Evolutionary conservation across 2,797 vertebrate species (phyloP).

Genomic region (Natrix natrix): DNA sequence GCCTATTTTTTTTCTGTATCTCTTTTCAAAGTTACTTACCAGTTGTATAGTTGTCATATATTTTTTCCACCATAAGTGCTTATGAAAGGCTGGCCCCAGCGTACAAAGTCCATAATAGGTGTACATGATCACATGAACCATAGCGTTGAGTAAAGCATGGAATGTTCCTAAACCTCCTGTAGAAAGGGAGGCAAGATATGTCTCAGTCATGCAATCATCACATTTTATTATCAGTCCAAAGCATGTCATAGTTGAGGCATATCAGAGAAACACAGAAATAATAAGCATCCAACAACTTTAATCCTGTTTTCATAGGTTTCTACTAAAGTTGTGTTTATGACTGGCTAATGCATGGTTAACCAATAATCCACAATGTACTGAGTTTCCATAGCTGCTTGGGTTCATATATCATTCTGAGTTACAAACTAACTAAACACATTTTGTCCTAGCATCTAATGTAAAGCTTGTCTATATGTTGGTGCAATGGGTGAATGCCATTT

Average conservation of each 20-base stretch:
- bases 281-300: background rate
- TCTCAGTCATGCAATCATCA: background rate
- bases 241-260: background rate
- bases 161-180: slow-evolving; percentile 94
- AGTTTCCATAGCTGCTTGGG: background rate
- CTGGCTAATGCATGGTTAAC: background rate
- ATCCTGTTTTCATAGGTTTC: background rate
- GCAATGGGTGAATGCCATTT: background rate
- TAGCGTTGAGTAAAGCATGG: slow-evolving; percentile 88
- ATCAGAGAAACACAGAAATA: background rate
- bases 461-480: background rate
- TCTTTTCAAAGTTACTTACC: slow-evolving; percentile 72
- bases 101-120: slow-evolving; percentile 91
- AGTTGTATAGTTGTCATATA: slow-evolving; percentile 93
- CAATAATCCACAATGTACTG: background rate
- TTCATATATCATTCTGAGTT: background rate
- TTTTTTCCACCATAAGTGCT: slow-evolving; percentile 98
- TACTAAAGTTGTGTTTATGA: background rate
- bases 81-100: slow-evolving; percentile 88
- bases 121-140: slow-evolving; percentile 96
- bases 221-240: background rate
- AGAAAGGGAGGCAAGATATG: slow-evolving; percentile 30
- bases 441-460: background rate
- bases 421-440: background rate
- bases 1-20: background rate